A percentile compares a stretch with the other conserved stretches of the same genome.
phyloP scores from a whole-genome alignment of 2,888 invertebrate species.

The Epicampocera succincta region DNA sequence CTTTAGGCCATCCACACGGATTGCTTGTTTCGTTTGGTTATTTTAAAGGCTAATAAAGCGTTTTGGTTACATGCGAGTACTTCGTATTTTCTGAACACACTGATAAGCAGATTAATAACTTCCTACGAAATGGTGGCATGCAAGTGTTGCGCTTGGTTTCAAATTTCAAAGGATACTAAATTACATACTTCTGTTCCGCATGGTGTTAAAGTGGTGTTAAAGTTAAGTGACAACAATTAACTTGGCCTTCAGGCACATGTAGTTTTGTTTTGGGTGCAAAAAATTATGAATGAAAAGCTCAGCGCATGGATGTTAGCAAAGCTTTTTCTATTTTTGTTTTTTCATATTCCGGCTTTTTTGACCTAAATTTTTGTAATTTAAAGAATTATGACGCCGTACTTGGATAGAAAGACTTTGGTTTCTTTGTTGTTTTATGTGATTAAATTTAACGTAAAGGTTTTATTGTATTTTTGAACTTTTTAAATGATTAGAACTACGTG shows the following conservation, averaged over 20 bases:
- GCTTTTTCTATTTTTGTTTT: no score
- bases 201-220: neutral
- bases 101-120: no score
- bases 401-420: no score
- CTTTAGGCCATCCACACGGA: neutral
- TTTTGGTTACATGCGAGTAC: neutral
- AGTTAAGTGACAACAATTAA: neutral
- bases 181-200: neutral
- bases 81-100: neutral
- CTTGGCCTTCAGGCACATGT: neutral
- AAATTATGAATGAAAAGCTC: slow-evolving; percentile 58
- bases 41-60: neutral
- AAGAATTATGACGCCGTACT: no score
- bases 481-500: no score
- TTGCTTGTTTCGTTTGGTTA: neutral
- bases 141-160: slow-evolving; percentile 3
- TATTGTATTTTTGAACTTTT: no score
- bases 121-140: no score
- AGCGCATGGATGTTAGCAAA: slow-evolving; percentile 39
- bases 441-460: no score
- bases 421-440: no score
- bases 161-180: slow-evolving; percentile 27
- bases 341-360: slow-evolving; percentile 26
- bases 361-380: slow-evolving; percentile 7
- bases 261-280: neutral